Conservation (phyloP, 2,888 invertebrate genomes). For the Watsonalla cultraria region DNA sequence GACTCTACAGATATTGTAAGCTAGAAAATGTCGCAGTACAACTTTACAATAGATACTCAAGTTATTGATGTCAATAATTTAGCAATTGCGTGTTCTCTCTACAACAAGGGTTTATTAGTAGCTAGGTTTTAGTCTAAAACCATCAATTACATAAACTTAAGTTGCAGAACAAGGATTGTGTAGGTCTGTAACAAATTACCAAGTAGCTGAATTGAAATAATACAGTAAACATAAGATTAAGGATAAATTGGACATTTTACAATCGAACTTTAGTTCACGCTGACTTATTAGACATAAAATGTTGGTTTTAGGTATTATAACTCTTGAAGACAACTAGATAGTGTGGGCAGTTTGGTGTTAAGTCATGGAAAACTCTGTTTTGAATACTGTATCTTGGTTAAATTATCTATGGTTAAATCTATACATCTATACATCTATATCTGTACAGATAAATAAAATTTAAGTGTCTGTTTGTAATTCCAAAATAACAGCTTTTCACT, state of each 20-base stretch:
- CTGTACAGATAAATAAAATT: too few species aligned
- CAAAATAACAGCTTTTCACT: too few species aligned
- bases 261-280: neutral
- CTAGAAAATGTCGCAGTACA: too few species aligned
- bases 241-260: neutral
- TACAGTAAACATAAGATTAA: neutral
- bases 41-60: neutral
- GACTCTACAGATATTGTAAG: too few species aligned
- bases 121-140: neutral
- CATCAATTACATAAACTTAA: neutral
- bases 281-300: neutral
- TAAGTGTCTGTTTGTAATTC: too few species aligned
- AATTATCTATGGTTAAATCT: too few species aligned
- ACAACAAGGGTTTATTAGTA: neutral
- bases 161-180: conserved; percentile 4
- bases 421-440: too few species aligned
- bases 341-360: too few species aligned
- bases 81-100: neutral
- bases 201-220: conserved; percentile 8
- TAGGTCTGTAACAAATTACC: conserved; percentile 20
- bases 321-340: too few species aligned
- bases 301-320: neutral
- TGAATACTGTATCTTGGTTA: too few species aligned
- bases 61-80: neutral
- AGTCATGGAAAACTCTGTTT: too few species aligned